Percentiles rank a stretch among this genome's conserved stretches.
Evolutionary conservation across 2,888 invertebrate genomes (phyloP).

Genomic region (Timema podura): DNA sequence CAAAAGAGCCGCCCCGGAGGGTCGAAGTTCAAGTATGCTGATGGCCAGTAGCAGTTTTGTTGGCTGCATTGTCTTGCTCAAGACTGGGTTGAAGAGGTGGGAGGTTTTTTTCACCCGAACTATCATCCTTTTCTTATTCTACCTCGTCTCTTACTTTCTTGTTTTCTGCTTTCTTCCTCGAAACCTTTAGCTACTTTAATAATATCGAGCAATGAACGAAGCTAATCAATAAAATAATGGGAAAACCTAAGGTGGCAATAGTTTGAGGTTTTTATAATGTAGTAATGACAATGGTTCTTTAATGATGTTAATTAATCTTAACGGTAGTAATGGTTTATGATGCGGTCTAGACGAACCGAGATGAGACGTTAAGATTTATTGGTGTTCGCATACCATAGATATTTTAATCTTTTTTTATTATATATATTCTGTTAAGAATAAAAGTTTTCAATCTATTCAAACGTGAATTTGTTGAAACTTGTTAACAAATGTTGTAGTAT

Average conservation of each 20-base stretch:
- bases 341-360: no score
- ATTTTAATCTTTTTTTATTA: no score
- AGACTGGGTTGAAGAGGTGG: no score
- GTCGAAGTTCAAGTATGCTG: constrained; percentile 3
- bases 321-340: background rate
- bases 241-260: background rate
- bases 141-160: background rate
- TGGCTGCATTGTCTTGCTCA: background rate
- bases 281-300: constrained; percentile 13
- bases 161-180: background rate
- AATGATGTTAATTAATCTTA: constrained; percentile 16
- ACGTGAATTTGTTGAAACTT: no score
- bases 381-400: no score
- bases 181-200: background rate
- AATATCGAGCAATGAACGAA: background rate
- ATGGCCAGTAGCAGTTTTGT: constrained; percentile 12
- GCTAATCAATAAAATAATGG: constrained; percentile 16
- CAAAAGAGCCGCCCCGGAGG: background rate
- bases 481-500: no score
- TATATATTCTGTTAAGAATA: no score
- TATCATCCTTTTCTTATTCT: no score
- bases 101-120: no score
- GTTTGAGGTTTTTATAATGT: background rate
- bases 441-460: no score
- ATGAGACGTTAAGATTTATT: no score